Evolutionary conservation across 2,113 vertebrate species (phyloP).

Genomic region (Zeus faber): DNA sequence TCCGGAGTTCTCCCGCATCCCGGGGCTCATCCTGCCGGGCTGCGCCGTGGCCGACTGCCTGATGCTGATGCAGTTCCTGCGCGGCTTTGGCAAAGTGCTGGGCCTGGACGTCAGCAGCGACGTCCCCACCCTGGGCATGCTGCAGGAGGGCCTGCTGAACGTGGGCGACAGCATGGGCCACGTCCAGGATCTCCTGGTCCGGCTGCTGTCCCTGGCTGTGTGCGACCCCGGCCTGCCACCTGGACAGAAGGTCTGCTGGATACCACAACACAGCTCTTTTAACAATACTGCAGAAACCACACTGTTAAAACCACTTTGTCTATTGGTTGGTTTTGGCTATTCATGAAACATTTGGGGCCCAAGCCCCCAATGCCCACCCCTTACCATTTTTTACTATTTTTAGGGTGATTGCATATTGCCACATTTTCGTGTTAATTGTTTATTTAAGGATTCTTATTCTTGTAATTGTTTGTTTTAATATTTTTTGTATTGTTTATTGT

Average conservation of each 20-base stretch:
- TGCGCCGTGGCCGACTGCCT: constrained; percentile 91
- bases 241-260: constrained; percentile 89
- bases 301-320: too few relatives aligned
- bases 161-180: constrained; percentile 94
- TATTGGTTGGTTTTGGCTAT: too few relatives aligned
- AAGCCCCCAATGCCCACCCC: too few relatives aligned
- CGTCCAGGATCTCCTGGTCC: constrained; percentile 94
- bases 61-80: constrained; percentile 97
- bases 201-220: constrained; percentile 90
- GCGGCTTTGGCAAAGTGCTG: constrained; percentile 95
- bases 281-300: too few relatives aligned
- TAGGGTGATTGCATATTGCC: too few relatives aligned
- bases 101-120: constrained; percentile 88
- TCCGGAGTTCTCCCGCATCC: constrained; percentile 90
- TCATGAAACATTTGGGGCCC: too few relatives aligned
- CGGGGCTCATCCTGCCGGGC: constrained; percentile 90
- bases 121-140: constrained; percentile 87
- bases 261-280: too few relatives aligned
- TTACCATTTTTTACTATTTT: too few relatives aligned
- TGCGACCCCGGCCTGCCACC: constrained; percentile 94
- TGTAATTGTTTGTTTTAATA: too few relatives aligned
- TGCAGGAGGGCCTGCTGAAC: constrained; percentile 96
- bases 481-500: too few relatives aligned
- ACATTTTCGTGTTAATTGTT: too few relatives aligned
- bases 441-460: too few relatives aligned